Evolutionary conservation across 2,113 vertebrate genomes (phyloP), one percentile per base, ranked within the genome.

Genomic region (Dendrocopos noguchii): DNA sequence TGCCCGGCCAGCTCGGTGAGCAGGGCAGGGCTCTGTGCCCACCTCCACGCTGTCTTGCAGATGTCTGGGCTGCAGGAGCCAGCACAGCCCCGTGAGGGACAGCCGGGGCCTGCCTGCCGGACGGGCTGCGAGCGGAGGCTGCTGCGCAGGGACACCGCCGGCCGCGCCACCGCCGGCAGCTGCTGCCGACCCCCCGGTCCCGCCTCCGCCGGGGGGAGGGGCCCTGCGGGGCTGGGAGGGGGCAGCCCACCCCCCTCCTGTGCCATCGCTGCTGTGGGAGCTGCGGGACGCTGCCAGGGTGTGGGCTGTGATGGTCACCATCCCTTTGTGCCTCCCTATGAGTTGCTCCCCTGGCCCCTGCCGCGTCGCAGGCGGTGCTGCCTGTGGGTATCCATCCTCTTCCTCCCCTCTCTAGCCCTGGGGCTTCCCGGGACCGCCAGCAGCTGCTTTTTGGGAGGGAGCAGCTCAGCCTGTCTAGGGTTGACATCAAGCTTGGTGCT

Each of bases 41-140:
- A 86, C 34, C 86, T 87, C 57, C 12, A 0, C 24, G 52, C 31
- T 97, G 24, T 90, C 67, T 96, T 96, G 80, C 95, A 97, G 97
- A 92, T 95, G 67, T 95, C 50, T 97, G 97, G 97, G 71, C 94
- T 50, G 85, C 88, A 24, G 94, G 96, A 88, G 64, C 93, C 55
- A 96, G 82, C 61, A 71, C 86, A 3, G 83, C 88, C 42, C 93
- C 78, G 5, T 97, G 94, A 97, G 4, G 72, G 70, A 81, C 57
- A 44, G 77, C 65, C 53, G n/a, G 64, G 56, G 59, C 36, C 12
- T 46, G 93, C 73, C 39, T 0, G 6, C 61, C 2, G 16, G 84
- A 87, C 46, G 71, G 16, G 42, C 31, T 0, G 1, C 50, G 60
- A 85, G 76, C 1, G 1, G 33, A 33, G 1, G 0, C 84, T 33